These are phyloP conservation scores for Pecten maximus DNA, from an alignment of 2,888 invertebrate species.

Conservation along the genomic window DNA sequence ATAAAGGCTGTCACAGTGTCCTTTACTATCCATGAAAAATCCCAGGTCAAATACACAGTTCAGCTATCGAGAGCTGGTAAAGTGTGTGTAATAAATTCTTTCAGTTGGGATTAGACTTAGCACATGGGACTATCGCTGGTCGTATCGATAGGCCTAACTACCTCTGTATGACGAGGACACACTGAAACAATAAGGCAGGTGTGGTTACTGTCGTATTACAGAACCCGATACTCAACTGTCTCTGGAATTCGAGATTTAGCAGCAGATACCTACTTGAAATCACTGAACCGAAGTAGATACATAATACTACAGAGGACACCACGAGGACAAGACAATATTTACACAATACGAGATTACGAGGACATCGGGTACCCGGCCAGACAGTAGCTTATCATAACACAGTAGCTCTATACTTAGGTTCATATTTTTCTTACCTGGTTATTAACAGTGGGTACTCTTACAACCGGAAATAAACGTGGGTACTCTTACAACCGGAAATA, in stretches of 20 bases:
- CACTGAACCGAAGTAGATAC: slow-evolving; percentile 17
- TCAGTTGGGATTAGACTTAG: not conserved
- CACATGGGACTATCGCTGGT: not conserved
- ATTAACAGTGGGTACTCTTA: not conserved
- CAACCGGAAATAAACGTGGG: not conserved
- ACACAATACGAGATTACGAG: not conserved
- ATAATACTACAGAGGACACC: not conserved
- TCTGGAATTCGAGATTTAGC: not conserved
- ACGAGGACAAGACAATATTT: not conserved
- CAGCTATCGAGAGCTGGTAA: not conserved
- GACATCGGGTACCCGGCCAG: not conserved
- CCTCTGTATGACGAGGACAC: not conserved
- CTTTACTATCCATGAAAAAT: slow-evolving; percentile 21
- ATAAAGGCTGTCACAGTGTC: not conserved
- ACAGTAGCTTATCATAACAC: not conserved
- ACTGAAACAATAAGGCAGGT: slow-evolving; percentile 16
- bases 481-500: not conserved
- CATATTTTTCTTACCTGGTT: not conserved
- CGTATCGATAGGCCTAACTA: not conserved
- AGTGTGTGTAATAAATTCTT: slow-evolving; percentile 7
- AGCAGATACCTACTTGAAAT: not conserved
- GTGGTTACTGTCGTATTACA: not conserved
- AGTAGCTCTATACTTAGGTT: not conserved
- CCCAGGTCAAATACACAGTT: slow-evolving; percentile 19
- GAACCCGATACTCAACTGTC: not conserved